These are phyloP conservation scores for Tachuris rubrigastra DNA, from an alignment of 2,113 vertebrate genomes.

Conservation along the genomic window DNA sequence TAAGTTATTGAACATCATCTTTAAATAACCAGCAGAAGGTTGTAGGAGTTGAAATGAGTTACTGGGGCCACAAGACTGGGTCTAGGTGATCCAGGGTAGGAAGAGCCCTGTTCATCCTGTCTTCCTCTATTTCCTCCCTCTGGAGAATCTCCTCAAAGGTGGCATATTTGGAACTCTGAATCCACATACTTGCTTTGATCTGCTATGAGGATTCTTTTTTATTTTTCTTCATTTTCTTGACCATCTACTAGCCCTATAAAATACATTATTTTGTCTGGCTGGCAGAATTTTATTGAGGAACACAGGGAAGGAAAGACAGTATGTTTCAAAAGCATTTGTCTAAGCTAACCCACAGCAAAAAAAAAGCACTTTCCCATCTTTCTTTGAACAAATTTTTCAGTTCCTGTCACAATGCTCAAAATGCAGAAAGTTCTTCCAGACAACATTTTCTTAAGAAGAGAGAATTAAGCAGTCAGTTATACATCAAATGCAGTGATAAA, in stretches of 20 bases:
- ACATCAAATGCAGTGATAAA: neutral
- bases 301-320: neutral
- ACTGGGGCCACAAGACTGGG: neutral
- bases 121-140: neutral
- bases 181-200: neutral
- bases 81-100: neutral
- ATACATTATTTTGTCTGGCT: neutral
- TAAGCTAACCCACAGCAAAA: neutral
- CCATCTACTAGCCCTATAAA: neutral
- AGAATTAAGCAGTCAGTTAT: neutral
- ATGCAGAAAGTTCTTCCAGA: neutral
- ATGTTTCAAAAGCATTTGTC: neutral
- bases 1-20: neutral
- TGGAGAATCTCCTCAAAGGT: neutral
- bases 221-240: neutral
- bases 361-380: neutral
- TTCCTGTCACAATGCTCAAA: neutral
- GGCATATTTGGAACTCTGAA: neutral
- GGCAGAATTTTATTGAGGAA: neutral
- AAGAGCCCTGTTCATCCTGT: neutral
- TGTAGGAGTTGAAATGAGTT: neutral
- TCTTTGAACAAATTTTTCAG: neutral
- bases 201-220: neutral
- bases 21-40: neutral
- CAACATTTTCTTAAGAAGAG: neutral